Base-by-base conservation (phyloP, 1,140 invertebrate species). In the Phocides pigmalion region DNA sequence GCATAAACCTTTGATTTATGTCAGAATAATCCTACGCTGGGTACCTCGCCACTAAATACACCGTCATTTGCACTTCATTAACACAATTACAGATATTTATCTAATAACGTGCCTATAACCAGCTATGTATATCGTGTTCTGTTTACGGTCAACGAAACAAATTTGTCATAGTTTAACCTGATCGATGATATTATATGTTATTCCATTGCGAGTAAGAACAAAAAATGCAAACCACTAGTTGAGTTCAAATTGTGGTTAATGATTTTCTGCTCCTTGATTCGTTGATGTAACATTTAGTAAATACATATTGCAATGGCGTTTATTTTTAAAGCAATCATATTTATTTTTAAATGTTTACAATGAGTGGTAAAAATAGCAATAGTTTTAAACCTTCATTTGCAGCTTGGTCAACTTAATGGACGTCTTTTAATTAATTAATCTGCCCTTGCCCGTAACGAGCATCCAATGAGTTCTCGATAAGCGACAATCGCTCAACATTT, bases 1-100 rank as follows among this genome's bases (percentile, higher is more conserved):
- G 22, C 51, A 16, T 11, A 44, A 58, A 25, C 53, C 20, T 44
- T 58, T 58, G 41, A 58, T 44, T 58, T 44, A 58, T 58, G 65
- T 56, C 41, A 46, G 17, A 61, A 47, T 54, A 62, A 67, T 56
- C 58, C 64, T 61, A 66, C 64, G 58, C 64, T 22, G 0, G 17
- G 25, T 59, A 25, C 0, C 15, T 50, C 51, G 50, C 20, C 17
- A 42, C 42, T 47, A 47, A 59, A 59, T 59, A 46, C 14, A 46
- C 42, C 39, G 44, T 62, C 28, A 66, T 66, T 66, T 66, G 53
- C 53, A 68, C 62, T 47, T 59, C 54, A 68, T 68, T 64, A 64
- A 54, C 49, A 42, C 56, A 63, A 64, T 64, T 61, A 54, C 49
- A 14, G 47, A 42, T 44, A 63, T 46, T 22, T 15, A 53, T 53